Evolutionary conservation across 2,113 vertebrate genomes (phyloP).

Genomic region (Strix uralensis): DNA sequence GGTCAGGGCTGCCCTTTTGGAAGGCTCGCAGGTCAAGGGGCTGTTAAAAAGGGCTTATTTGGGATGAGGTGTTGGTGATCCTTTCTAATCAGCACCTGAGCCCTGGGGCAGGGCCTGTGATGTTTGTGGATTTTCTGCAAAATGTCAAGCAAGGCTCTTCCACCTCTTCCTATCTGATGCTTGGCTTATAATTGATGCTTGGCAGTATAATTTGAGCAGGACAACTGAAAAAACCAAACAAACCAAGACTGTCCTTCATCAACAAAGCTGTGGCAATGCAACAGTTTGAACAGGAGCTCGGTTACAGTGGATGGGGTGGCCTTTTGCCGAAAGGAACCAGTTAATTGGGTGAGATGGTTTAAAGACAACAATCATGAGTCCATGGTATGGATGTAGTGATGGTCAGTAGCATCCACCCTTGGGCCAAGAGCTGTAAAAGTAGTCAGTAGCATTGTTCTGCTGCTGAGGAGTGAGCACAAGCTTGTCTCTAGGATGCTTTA

Average conservation of each 20-base stretch:
- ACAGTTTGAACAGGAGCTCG: background rate
- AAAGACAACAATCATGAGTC: background rate
- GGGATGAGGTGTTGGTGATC: background rate
- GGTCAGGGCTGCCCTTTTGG: background rate
- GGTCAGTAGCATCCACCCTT: background rate
- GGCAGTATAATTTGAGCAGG: background rate
- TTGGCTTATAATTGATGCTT: background rate
- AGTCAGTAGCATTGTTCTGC: background rate
- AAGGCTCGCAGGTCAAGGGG: rapidly evolving
- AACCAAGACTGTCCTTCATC: background rate
- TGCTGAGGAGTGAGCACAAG: background rate
- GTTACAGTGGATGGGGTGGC: background rate
- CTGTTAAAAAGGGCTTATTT: background rate
- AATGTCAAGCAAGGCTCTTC: background rate
- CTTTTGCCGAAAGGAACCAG: background rate
- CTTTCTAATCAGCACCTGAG: background rate
- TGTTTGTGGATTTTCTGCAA: background rate
- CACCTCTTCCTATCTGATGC: background rate
- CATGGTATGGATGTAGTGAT: no score
- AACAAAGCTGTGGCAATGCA: background rate
- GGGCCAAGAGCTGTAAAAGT: background rate
- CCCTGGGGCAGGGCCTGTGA: background rate
- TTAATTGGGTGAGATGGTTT: background rate
- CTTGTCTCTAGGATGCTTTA: background rate
- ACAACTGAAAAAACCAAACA: background rate